Conservation (phyloP, 64 coral and sea anemone species). For the Stichodactyla helianthus region DNA sequence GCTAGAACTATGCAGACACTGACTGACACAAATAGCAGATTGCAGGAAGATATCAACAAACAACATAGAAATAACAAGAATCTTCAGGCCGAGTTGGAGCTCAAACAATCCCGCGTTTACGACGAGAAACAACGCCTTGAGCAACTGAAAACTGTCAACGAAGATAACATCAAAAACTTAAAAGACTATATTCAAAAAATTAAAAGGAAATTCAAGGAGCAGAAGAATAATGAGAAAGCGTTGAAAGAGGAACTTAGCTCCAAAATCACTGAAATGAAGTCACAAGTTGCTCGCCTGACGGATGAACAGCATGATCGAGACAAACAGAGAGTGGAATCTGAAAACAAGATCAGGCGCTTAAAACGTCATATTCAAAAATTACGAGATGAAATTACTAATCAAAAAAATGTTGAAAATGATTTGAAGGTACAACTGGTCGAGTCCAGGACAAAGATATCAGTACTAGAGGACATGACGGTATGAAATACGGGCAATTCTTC, state of each 20-base stretch:
- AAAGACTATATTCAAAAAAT: background rate
- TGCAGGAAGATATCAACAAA: background rate
- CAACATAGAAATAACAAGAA: background rate
- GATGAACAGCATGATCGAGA: background rate
- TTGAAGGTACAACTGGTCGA: too few species aligned
- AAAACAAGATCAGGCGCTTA: background rate
- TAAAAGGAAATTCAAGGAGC: background rate
- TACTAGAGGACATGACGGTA: too few species aligned
- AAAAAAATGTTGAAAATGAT: background rate
- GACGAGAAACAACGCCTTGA: background rate
- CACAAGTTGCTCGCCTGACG: background rate
- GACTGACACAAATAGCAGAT: background rate
- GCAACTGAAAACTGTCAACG: background rate
- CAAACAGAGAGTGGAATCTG: background rate
- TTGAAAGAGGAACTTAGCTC: background rate
- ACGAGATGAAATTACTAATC: background rate
- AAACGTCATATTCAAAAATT: background rate
- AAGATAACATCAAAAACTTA: background rate
- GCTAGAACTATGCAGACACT: background rate
- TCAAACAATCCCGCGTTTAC: too few species aligned
- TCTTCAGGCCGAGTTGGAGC: too few species aligned
- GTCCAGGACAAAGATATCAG: too few species aligned
- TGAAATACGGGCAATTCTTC: too few species aligned
- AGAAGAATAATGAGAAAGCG: background rate
- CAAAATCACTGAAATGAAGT: background rate